Percentiles rank a stretch among this genome's conserved stretches.
Conservation (phyloP, 2,888 invertebrate genomes). For the Lasioglossum vierecki region DNA sequence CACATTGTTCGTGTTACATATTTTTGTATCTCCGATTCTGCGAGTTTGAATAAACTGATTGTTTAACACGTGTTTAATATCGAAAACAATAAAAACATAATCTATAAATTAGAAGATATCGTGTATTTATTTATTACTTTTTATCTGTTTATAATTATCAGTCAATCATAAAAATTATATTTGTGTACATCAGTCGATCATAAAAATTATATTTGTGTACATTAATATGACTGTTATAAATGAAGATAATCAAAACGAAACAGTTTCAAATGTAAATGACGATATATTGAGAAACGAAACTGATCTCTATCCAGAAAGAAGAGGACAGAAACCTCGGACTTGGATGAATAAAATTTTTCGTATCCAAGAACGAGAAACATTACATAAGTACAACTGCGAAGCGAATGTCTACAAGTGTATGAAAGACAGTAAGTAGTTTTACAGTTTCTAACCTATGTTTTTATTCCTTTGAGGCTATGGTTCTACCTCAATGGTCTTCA, state of each 20-base stretch:
- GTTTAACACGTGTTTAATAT: neutral
- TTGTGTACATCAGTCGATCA: no score
- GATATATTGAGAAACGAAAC: neutral
- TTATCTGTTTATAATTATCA: neutral
- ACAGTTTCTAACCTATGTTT: conserved; percentile 12
- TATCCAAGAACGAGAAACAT: conserved; percentile 88
- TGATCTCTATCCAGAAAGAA: conserved; percentile 92
- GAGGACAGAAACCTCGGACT: conserved; percentile 86
- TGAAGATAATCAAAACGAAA: neutral
- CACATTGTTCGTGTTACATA: no score
- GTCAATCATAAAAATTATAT: neutral
- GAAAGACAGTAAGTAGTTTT: conserved; percentile 87
- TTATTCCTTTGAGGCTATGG: neutral
- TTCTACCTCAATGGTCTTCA: no score
- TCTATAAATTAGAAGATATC: neutral
- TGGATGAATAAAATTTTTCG: conserved; percentile 86
- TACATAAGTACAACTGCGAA: conserved; percentile 92
- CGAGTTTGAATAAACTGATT: neutral
- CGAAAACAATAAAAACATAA: neutral
- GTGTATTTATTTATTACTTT: neutral
- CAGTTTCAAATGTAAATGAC: neutral
- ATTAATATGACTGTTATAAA: conserved; percentile 8
- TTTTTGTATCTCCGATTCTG: no score
- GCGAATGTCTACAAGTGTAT: conserved; percentile 90
- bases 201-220: neutral